Evolutionary conservation across 2,888 invertebrate genomes (phyloP), one percentile per base, ranked within the genome.

Genomic region (Zygaena filipendulae): DNA sequence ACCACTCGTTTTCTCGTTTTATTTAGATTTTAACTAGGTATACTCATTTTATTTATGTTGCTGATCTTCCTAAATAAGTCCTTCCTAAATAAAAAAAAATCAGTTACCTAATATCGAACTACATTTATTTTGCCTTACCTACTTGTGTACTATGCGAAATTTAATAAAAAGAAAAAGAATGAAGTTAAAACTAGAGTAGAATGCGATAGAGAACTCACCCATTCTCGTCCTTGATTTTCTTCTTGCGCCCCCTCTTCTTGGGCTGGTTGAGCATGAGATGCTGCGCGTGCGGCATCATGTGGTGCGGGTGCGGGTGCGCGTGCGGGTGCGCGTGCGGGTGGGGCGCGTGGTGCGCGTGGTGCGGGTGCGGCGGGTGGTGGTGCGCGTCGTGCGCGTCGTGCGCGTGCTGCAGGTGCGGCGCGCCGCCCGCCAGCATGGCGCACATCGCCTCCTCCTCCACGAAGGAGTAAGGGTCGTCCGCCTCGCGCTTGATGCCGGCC

Each of bases 241-340:
- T 93, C 84, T 93, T 93, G 30, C 93, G 80, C 11, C 93, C 93
- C 9, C 93, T 77, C 63, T 92, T 92, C 70, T 93, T 93, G 34
- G 91, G 91, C 42, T 82, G 82, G 37, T 70, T 74, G 45, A 74
- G 68, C 66, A 75, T 59, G 59, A 75, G 60, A 50, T 77, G 77
- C 37, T 77, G 80, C 33, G 55, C 59, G 39, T 69, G 58, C 47
- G 49, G 60, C 59, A 66, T 56, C 54, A 66, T 52, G 45, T 74
- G 54, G 29, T 40, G 36, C 26, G 49, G 49, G 33, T 40, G 35
- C 40, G 49, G 71, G 32, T 48, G 42, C 35, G 58, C 60, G 34
- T 50, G 54, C 25, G 61, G 61, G 38, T 53, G 57, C 48, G 81
- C 79, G 49, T 70, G 77, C 33, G 63, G 63, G 40, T 49, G 70